phyloP scores from a whole-genome alignment of 2,888 invertebrate genomes.

The Phaonia tiefii region DNA sequence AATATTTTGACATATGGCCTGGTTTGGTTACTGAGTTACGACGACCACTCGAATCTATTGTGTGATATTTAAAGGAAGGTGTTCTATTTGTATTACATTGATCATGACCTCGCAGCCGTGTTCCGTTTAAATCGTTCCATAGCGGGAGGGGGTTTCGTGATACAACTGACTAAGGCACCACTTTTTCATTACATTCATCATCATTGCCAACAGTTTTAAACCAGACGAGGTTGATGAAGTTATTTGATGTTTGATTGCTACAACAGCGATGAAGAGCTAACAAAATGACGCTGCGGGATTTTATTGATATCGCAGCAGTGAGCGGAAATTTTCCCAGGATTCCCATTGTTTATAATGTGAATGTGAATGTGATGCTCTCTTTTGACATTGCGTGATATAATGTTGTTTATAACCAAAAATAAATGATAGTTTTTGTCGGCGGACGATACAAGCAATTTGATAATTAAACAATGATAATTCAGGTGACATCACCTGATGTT shows the following conservation, averaged over 20 bases:
- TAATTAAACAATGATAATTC: slow-evolving; percentile 33
- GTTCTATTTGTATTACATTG: slow-evolving; percentile 65
- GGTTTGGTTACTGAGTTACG: slow-evolving; percentile 66
- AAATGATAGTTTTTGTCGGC: slow-evolving; percentile 1
- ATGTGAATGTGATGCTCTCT: slow-evolving; percentile 45
- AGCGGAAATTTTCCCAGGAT: slow-evolving; percentile 62
- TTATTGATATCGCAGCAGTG: slow-evolving; percentile 50
- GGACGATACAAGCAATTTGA: slow-evolving; percentile 37
- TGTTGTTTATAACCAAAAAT: background rate
- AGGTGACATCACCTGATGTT: slow-evolving; percentile 62
- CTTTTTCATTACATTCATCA: background rate
- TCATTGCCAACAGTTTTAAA: no score
- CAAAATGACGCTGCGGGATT: slow-evolving; percentile 65
- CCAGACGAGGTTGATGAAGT: slow-evolving; percentile 44
- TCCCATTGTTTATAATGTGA: slow-evolving; percentile 59
- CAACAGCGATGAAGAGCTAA: slow-evolving; percentile 11
- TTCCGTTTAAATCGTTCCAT: no score
- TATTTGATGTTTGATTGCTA: slow-evolving; percentile 54
- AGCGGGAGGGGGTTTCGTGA: no score
- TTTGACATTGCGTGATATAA: slow-evolving; percentile 48
- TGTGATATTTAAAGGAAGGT: slow-evolving; percentile 69
- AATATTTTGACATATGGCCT: slow-evolving; percentile 78
- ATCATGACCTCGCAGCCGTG: slow-evolving; percentile 59
- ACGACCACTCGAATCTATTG: slow-evolving; percentile 52
- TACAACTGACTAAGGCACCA: slow-evolving; percentile 32